phyloP scores from a whole-genome alignment of 2,888 invertebrate genomes.

The Busseola fusca region DNA sequence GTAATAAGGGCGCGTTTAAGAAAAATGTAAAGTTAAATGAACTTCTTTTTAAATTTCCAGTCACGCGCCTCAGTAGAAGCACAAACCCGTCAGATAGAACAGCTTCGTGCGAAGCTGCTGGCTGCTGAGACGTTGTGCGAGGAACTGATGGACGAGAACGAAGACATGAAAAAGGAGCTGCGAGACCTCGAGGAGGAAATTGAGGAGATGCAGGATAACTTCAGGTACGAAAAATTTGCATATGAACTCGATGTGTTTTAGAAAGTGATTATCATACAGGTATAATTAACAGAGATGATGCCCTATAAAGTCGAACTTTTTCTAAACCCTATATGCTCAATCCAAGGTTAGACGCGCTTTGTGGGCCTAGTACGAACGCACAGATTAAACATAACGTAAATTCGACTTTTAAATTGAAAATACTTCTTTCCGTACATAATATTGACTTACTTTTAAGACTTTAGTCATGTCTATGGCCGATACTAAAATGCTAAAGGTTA shows the following conservation, averaged over 20 bases:
- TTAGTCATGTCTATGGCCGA: neutral
- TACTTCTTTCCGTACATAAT: neutral
- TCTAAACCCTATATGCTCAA: neutral
- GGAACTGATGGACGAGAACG: constrained; percentile 98
- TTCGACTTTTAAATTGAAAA: neutral
- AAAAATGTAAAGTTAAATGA: neutral
- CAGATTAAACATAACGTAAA: neutral
- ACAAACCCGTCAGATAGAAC: constrained; percentile 90
- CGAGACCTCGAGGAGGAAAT: constrained; percentile 98
- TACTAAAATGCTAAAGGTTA: neutral
- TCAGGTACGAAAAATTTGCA: constrained; percentile 87
- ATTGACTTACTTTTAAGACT: neutral
- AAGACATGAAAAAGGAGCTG: constrained; percentile 97
- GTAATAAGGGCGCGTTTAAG: neutral
- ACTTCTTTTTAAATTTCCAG: constrained; percentile 67
- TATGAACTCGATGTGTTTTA: neutral
- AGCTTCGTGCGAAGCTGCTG: constrained; percentile 94
- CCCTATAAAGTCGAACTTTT: neutral
- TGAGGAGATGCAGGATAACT: constrained; percentile 99
- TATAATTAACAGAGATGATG: neutral
- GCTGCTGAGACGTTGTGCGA: constrained; percentile 97
- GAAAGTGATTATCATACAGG: neutral
- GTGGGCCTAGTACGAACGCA: neutral
- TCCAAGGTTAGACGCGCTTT: neutral
- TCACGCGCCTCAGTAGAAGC: constrained; percentile 88